Percentiles rank a stretch among this genome's conserved stretches.
Conservation (phyloP, 2,113 vertebrate genomes). For the Tragulus kanchil region DNA sequence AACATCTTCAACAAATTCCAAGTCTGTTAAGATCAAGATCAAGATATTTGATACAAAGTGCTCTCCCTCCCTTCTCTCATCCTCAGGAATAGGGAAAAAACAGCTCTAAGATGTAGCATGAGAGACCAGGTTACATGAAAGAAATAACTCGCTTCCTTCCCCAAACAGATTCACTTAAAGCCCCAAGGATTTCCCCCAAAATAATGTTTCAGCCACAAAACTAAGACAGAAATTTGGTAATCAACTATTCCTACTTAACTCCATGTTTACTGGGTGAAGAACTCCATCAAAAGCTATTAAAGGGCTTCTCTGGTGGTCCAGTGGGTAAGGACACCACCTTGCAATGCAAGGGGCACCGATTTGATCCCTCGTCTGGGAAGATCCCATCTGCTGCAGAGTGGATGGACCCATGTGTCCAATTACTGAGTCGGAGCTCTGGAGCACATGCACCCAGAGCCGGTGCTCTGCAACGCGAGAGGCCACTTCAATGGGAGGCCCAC, state of each 20-base stretch:
- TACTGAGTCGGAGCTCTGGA: no score
- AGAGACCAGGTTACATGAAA: neutral
- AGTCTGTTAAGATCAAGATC: neutral
- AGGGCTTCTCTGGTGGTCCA: no score
- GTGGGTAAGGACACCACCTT: no score
- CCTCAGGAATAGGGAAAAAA: neutral
- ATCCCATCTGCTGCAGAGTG: no score
- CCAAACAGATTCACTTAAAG: neutral
- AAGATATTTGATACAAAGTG: neutral
- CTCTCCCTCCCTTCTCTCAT: neutral
- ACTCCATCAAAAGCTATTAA: neutral
- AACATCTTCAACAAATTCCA: slow-evolving; percentile 24
- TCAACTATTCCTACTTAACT: neutral
- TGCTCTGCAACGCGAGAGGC: no score
- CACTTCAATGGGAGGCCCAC: no score
- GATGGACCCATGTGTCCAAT: no score
- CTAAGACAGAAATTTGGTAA: neutral
- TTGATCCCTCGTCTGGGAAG: no score
- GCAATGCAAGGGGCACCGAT: no score
- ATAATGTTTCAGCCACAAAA: neutral
- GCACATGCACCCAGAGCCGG: no score
- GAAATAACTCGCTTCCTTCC: neutral
- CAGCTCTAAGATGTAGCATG: neutral
- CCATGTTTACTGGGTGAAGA: neutral
- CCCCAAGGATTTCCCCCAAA: neutral